Base-by-base conservation (phyloP, 2,888 invertebrate genomes). In the Pseudanteris insignis region DNA sequence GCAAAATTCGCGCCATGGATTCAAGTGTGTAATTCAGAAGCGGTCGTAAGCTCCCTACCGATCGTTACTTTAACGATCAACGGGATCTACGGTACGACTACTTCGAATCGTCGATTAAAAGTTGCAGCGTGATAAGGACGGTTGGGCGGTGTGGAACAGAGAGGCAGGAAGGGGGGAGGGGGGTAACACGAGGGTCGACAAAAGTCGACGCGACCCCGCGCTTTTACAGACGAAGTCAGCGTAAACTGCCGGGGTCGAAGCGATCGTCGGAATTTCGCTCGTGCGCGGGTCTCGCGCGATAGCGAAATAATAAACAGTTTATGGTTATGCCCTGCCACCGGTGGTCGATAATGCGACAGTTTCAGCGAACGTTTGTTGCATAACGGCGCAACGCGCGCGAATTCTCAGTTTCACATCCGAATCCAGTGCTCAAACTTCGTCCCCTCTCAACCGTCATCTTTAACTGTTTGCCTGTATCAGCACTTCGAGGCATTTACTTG, bases 221-320 rank as follows among this genome's bases (percentile, higher is more conserved):
- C 6, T 3, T 18, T 18, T 18, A 3, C 18, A 18, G 18, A 18
- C 18, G 18, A 6, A 4, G 18, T 18, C 32, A 43, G 38, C 40
- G 29, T 43, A 53, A 53, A 33, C 29, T 9, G 13, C 21, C 29
- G 4, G 30, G 36, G 58, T 46, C 47, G 47, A 29, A 41, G 44
- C 43, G 58, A 58, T 50, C 43, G 44, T 51, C 51, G 38, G 37
- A 51, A 46, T 51, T 46, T 37, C 13, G 44, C 46, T 44, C 34
- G 24, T 30, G 29, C 15, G 10, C 32, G 3, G 14, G 9, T 8
- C 11, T 21, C 11, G 18, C 18, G 34, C 46, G 9, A 26, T 30
- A 41, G 37, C n/a, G 57, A 53, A 46, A 51, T 48, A 57, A 54
- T 58, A 48, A 61, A 55, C 55, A 44, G 57, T 44, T 61, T 58